A percentile compares a stretch with the other conserved stretches of the same genome.
Evolutionary conservation across 2,888 invertebrate species (phyloP).

Genomic region (Drosophila falleni): DNA sequence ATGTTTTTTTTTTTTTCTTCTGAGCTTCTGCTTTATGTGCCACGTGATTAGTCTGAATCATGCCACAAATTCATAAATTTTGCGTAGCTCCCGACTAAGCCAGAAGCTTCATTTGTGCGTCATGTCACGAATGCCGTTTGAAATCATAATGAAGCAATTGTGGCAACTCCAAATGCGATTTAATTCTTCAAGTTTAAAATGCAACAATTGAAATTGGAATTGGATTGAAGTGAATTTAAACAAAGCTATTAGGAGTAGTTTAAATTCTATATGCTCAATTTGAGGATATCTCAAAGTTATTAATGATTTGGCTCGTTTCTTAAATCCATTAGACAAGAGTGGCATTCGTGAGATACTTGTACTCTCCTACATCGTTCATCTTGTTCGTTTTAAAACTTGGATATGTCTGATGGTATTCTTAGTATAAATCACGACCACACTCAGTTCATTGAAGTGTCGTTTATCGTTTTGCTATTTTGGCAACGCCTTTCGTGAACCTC

Average conservation of each 20-base stretch:
- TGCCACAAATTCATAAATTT: conserved; percentile 77
- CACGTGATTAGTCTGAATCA: conserved; percentile 74
- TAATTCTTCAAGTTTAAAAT: background rate
- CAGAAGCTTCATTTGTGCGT: conserved; percentile 13
- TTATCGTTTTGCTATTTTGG: conserved; percentile 75
- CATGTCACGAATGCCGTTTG: conserved; percentile 28
- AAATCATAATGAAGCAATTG: conserved; percentile 50
- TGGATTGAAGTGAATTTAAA: background rate
- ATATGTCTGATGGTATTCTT: conserved; percentile 33
- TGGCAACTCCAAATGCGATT: conserved; percentile 19
- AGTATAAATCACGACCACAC: conserved; percentile 46
- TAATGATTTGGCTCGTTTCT: conserved; percentile 19
- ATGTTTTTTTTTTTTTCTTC: conserved; percentile 50
- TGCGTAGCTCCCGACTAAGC: conserved; percentile 39
- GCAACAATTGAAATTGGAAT: background rate
- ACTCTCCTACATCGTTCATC: conserved; percentile 28
- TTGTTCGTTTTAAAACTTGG: conserved; percentile 44
- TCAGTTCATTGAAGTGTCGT: conserved; percentile 78
- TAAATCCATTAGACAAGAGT: conserved; percentile 30
- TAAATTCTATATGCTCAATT: conserved; percentile 3
- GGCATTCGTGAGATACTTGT: conserved; percentile 3
- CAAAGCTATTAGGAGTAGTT: background rate
- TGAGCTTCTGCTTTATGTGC: conserved; percentile 46
- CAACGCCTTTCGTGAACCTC: conserved; percentile 69
- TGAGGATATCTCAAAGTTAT: background rate